These are phyloP conservation scores for Patiria miniata DNA, from an alignment of 35 echinoderm and acorn worm species.

Conservation along the genomic window DNA sequence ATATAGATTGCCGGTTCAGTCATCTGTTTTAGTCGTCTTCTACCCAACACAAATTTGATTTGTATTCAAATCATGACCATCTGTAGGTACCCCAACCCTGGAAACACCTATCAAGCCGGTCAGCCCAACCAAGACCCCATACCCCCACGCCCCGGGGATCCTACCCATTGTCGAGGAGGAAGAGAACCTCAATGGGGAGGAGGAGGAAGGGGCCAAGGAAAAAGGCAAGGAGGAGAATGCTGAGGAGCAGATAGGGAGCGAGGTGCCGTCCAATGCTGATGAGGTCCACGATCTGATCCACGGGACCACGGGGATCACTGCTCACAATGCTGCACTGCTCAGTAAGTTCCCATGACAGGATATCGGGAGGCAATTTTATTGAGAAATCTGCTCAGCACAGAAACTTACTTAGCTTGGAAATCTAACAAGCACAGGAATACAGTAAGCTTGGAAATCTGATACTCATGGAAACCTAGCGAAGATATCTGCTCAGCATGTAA, in stretches of 20 bases:
- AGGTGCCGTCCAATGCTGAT: conserved; percentile 79
- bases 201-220: conserved; percentile 24
- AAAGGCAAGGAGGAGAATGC: conserved; percentile 1
- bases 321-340: conserved; percentile 77
- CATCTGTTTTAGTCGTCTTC: too few relatives aligned
- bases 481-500: too few relatives aligned
- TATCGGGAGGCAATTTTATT: not conserved
- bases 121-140: conserved; percentile 78
- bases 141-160: conserved; percentile 59
- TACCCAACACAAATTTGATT: too few relatives aligned
- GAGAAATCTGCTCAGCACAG: not conserved
- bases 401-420: not conserved
- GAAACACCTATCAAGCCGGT: conserved; percentile 45
- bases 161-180: conserved; percentile 87
- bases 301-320: conserved; percentile 47
- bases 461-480: too few relatives aligned
- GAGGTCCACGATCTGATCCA: conserved; percentile 79
- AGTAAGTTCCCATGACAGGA: conserved; percentile 57
- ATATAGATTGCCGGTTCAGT: too few relatives aligned
- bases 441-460: too few relatives aligned
- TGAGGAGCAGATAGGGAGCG: conserved; percentile 59
- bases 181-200: conserved; percentile 23
- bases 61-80: not conserved
- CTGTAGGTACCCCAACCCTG: conserved; percentile 13
- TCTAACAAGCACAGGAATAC: too few relatives aligned